Conservation (phyloP, 2,888 invertebrate species). For the Ichneumoninae sp. region DNA sequence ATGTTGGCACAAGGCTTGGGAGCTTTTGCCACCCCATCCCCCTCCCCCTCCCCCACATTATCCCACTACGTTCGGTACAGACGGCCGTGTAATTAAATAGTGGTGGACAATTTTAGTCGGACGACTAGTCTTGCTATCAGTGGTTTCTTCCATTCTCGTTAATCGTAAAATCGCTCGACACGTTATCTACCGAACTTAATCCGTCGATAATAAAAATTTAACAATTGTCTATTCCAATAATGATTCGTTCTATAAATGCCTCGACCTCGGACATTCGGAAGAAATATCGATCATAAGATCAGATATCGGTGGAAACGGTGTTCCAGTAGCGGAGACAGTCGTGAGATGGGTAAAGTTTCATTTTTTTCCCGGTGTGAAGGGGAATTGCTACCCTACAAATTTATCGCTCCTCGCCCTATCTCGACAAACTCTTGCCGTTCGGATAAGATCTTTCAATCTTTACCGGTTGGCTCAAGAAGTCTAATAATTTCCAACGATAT, state of each 20-base stretch:
- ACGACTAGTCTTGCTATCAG: not conserved
- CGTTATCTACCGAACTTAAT: not conserved
- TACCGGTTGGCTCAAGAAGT: not conserved
- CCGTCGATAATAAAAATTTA: not conserved
- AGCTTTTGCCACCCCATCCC: not conserved
- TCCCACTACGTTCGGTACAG: not conserved
- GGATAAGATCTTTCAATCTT: not conserved
- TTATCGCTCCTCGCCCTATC: constrained; percentile 18
- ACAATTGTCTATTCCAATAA: not conserved
- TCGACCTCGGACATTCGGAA: not conserved
- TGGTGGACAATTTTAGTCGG: not conserved
- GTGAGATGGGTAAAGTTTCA: not conserved
- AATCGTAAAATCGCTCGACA: not conserved
- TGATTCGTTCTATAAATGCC: not conserved
- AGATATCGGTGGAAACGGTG: not conserved
- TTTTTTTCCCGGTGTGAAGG: constrained; percentile 19
- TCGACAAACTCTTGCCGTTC: constrained; percentile 1
- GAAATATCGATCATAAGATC: constrained; percentile 6
- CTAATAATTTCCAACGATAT: constrained; percentile 26
- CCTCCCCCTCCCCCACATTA: not conserved
- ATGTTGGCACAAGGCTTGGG: not conserved
- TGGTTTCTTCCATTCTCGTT: not conserved
- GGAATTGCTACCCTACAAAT: constrained; percentile 3
- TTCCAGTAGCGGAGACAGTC: not conserved
- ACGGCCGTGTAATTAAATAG: not conserved